These are phyloP conservation scores for Achroia grisella DNA, from an alignment of 1,140 invertebrate species.

Conservation along the genomic window DNA sequence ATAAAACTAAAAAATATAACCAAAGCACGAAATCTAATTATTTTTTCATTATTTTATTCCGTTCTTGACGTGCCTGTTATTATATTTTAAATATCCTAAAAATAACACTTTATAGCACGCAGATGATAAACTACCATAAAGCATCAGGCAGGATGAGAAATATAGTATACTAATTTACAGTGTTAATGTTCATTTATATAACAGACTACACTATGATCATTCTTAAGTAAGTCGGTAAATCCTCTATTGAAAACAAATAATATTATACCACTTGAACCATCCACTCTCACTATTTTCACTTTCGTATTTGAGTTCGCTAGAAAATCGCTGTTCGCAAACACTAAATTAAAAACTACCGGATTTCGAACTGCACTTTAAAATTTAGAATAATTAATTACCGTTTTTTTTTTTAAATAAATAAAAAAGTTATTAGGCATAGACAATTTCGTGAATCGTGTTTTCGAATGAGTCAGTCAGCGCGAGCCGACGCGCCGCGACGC, in stretches of 20 bases:
- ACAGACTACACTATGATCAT: background rate
- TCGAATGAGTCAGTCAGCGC: constrained; percentile 37
- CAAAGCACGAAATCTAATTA: no score
- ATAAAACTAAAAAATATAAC: no score
- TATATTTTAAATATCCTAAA: no score
- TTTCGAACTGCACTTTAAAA: background rate
- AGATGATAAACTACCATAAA: no score
- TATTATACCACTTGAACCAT: constrained; percentile 1
- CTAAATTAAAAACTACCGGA: constrained; percentile 1
- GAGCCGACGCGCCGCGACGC: constrained; percentile 51
- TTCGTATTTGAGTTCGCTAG: constrained; percentile 6
- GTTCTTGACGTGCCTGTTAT: no score
- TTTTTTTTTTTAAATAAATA: background rate
- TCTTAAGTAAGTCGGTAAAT: background rate
- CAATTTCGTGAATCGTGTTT: constrained; percentile 21
- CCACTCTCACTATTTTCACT: constrained; percentile 25
- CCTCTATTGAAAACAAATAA: background rate
- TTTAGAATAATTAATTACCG: background rate
- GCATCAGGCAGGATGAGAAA: no score
- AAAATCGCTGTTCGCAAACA: background rate
- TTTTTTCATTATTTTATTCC: no score
- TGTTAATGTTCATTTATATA: no score
- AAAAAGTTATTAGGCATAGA: constrained; percentile 1
- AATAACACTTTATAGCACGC: no score
- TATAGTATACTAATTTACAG: no score